These are phyloP conservation scores for Mizuhopecten yessoensis DNA, from an alignment of 1,140 invertebrate species.

Conservation along the genomic window DNA sequence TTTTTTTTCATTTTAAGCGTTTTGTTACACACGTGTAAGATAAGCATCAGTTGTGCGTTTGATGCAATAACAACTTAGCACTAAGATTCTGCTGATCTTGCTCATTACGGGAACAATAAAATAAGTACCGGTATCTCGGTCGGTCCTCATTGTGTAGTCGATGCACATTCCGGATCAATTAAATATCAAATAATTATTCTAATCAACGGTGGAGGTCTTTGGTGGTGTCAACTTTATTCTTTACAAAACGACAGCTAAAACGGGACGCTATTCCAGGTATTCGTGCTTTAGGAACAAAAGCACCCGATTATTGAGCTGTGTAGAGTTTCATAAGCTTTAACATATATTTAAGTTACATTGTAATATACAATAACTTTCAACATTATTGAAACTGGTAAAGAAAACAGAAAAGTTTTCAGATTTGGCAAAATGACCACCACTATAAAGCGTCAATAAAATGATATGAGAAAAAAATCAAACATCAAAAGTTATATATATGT, in stretches of 20 bases:
- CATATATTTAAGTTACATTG: background rate
- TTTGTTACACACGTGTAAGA: too few species aligned
- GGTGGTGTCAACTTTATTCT: background rate
- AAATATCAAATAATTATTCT: constrained; percentile 5
- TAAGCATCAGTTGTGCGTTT: background rate
- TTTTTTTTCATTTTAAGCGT: too few species aligned
- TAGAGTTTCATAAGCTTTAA: background rate
- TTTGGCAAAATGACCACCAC: too few species aligned
- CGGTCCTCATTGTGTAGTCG: background rate
- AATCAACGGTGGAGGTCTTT: background rate
- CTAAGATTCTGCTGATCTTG: background rate
- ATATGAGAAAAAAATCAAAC: background rate
- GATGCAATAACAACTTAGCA: background rate
- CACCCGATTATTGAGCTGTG: background rate
- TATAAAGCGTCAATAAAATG: background rate
- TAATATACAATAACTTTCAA: too few species aligned
- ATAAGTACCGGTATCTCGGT: background rate
- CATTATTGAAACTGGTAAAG: too few species aligned
- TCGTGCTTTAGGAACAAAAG: background rate
- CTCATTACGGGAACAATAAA: background rate
- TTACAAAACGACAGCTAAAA: background rate
- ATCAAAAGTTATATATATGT: background rate
- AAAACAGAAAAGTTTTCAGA: too few species aligned
- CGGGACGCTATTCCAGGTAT: background rate
- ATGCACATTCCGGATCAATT: background rate